Evolutionary conservation across 1,140 invertebrate species (phyloP).

Genomic region (Cotesia chilonis): DNA sequence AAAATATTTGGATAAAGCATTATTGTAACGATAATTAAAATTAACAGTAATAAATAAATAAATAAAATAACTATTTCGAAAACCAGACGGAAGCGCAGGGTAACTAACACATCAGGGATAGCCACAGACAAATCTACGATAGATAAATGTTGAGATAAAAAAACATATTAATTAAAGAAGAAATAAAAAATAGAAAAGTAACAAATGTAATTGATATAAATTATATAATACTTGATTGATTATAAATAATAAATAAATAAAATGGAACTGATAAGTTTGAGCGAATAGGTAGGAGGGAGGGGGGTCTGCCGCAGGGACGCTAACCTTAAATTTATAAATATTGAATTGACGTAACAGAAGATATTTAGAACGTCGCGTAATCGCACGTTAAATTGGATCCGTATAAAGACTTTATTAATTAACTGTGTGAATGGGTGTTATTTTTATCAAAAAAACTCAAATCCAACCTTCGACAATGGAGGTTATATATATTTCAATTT

Average conservation of each 20-base stretch:
- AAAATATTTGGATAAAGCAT: not conserved
- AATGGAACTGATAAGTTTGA: too few species aligned
- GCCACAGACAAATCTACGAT: constrained; percentile 67
- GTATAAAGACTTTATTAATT: too few species aligned
- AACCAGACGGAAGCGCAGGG: constrained; percentile 67
- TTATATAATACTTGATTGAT: constrained; percentile 48
- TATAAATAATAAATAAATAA: too few species aligned
- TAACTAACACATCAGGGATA: constrained; percentile 68
- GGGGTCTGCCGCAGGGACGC: too few species aligned
- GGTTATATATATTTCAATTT: too few species aligned
- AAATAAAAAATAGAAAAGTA: constrained; percentile 61
- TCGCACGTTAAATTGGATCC: constrained; percentile 11
- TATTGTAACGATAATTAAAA: constrained; percentile 20
- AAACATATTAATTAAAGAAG: constrained; percentile 58
- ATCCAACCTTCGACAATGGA: too few species aligned
- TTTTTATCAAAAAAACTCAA: too few species aligned
- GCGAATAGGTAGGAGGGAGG: too few species aligned
- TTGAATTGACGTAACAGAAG: too few species aligned
- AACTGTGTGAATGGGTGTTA: too few species aligned
- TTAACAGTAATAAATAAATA: constrained; percentile 48
- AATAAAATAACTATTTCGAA: constrained; percentile 65
- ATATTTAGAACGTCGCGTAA: not conserved
- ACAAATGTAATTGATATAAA: constrained; percentile 48
- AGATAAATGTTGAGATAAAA: constrained; percentile 57
- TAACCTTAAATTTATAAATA: too few species aligned